Conservation (phyloP, 2,888 invertebrate species). For the Lutraria lutraria region DNA sequence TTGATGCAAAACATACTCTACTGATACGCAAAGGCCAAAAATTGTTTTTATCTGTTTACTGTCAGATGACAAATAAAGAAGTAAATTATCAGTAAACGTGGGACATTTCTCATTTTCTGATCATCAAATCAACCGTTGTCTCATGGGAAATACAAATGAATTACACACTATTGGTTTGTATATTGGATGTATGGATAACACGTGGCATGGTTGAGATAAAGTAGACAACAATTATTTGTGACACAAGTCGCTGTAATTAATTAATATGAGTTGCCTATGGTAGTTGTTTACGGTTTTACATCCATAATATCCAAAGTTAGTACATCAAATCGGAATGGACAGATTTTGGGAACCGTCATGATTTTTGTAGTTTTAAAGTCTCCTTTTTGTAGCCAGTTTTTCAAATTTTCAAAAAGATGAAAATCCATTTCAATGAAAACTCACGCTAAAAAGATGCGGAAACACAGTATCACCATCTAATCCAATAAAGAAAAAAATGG, state of each 20-base stretch:
- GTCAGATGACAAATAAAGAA: not conserved
- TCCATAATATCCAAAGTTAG: too few relatives aligned
- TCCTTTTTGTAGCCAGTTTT: not conserved
- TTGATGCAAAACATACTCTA: too few relatives aligned
- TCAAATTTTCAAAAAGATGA: not conserved
- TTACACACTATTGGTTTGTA: not conserved
- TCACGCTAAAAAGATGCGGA: not conserved
- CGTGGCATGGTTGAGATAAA: not conserved
- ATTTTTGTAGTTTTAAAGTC: not conserved
- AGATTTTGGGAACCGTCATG: not conserved
- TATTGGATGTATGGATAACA: not conserved
- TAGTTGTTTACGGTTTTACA: too few relatives aligned
- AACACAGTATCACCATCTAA: not conserved
- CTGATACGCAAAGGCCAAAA: too few relatives aligned
- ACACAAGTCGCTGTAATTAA: not conserved
- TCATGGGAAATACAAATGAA: conserved; percentile 7
- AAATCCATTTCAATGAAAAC: too few relatives aligned
- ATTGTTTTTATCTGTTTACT: not conserved
- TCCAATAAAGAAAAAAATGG: not conserved
- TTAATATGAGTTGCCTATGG: too few relatives aligned
- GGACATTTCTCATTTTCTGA: not conserved
- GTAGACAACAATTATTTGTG: not conserved
- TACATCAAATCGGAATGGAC: conserved; percentile 17
- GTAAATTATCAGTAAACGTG: not conserved
- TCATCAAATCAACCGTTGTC: not conserved